A percentile compares a stretch with the other conserved stretches of the same genome.
phyloP scores from a whole-genome alignment of 2,797 vertebrate genomes.

The Urophycis tenuis region DNA sequence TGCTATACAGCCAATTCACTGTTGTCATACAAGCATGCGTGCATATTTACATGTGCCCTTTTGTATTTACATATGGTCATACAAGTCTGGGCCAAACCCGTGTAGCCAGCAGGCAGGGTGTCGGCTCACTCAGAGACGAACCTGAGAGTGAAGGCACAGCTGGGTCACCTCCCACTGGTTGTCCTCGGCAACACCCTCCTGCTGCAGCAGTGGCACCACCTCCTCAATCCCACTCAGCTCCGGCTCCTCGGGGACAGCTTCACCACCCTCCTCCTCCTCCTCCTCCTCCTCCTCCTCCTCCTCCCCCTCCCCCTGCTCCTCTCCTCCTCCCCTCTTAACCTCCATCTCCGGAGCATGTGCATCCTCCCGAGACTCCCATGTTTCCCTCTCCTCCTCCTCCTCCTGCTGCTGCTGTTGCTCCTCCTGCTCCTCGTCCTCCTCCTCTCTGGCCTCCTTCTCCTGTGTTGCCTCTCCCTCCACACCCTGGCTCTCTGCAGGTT shows the following conservation, averaged over 20 bases:
- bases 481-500: slow-evolving; percentile 57
- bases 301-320: slow-evolving; percentile 39
- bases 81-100: not conserved
- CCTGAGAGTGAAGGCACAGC: slow-evolving; percentile 25
- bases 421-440: slow-evolving; percentile 43
- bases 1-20: not conserved
- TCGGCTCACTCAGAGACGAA: not conserved
- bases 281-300: slow-evolving; percentile 45
- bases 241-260: slow-evolving; percentile 47
- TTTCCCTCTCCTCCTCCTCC: slow-evolving; percentile 43
- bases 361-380: slow-evolving; percentile 50
- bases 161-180: slow-evolving; percentile 16
- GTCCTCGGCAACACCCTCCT: slow-evolving; percentile 32
- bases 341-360: slow-evolving; percentile 52
- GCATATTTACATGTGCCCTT: not conserved
- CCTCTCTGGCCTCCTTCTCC: slow-evolving; percentile 43
- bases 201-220: slow-evolving; percentile 40
- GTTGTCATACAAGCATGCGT: not conserved
- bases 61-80: not conserved
- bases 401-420: slow-evolving; percentile 33
- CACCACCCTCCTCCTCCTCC: slow-evolving; percentile 27
- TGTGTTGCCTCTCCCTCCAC: slow-evolving; percentile 44
- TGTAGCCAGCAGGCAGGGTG: not conserved
- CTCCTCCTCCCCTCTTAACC: slow-evolving; percentile 46
- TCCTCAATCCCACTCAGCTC: slow-evolving; percentile 45